Evolutionary conservation across 2,113 vertebrate genomes (phyloP).

Genomic region (Peucedramus taeniatus): DNA sequence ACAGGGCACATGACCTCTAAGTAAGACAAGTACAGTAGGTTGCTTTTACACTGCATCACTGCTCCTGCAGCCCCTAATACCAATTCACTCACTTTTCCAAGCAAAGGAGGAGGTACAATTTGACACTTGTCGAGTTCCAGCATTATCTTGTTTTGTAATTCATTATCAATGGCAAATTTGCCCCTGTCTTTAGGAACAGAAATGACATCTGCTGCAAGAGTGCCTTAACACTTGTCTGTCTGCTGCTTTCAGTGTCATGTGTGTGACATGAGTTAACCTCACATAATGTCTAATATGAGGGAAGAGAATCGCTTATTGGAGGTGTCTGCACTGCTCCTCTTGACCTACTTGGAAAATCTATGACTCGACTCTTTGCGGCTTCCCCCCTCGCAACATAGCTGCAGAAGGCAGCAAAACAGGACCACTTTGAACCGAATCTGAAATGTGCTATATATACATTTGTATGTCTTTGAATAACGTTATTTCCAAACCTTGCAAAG

Average conservation of each 20-base stretch:
- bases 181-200: constrained; percentile 62
- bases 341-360: constrained; percentile 67
- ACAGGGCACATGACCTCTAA: constrained; percentile 66
- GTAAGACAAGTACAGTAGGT: constrained; percentile 43
- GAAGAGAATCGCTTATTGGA: constrained; percentile 6
- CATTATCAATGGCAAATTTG: constrained; percentile 56
- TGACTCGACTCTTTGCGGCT: neutral
- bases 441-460: neutral
- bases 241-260: constrained; percentile 57
- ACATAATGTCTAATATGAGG: constrained; percentile 29
- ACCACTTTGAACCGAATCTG: neutral
- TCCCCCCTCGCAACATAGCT: neutral
- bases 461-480: neutral
- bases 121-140: constrained; percentile 1
- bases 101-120: constrained; percentile 12
- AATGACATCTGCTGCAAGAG: constrained; percentile 59
- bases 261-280: constrained; percentile 69
- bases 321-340: constrained; percentile 35
- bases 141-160: constrained; percentile 31
- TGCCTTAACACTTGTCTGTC: constrained; percentile 63
- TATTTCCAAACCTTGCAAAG: neutral
- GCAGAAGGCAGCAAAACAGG: neutral
- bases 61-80: neutral
- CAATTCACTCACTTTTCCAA: neutral
- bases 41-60: neutral